Evolutionary conservation across 1,140 invertebrate genomes (phyloP), one percentile per base, ranked within the genome.

Genomic region (Hesperophylax magnus): DNA sequence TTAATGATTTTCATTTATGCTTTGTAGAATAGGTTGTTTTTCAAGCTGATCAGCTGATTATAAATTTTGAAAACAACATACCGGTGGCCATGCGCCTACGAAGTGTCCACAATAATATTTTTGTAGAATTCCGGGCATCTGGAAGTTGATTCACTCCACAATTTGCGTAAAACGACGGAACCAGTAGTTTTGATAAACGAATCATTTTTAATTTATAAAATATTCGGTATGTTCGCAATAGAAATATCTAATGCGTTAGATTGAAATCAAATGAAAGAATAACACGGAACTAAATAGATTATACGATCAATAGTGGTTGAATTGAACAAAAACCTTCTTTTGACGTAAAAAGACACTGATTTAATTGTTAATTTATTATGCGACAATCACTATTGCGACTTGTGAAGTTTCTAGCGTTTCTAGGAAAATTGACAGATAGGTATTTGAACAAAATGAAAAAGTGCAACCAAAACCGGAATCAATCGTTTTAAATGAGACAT

Each of bases 21-120:
- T 47, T 47, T 14, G 39, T 14, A 47, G 1, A 47, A 47, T 0
- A 31, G 39, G 8, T 47, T 34, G 5, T 9, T 47, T 47, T 47
- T 47, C 39, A 14, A 47, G 39, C 9, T 3, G n/a, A 69, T 69
- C 27, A 69, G 65, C 65, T 47, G 65, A 69, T 69, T 9, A n/a
- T 18, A 69, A 52, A 20, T 20, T 47, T 47, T 47, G 65, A 79
- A 77, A 63, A 77, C 75, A 63, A 77, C 79, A 76, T 53, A 80
- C 79, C 58, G 6, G 71, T 65, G 27, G 71, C 61, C 61, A 67
- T 56, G 47, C 17, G 52, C 56, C 72, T 34, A 15, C 56, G 39
- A 47, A 63, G 18, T 17, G 39, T 52, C 9, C 47, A 34, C 34
- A 72, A 31, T 18, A 80, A 53, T 54, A 75, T 65, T 65, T 76